These are phyloP conservation scores for Nineta flava DNA, from an alignment of 2,888 invertebrate species.

Conservation along the genomic window DNA sequence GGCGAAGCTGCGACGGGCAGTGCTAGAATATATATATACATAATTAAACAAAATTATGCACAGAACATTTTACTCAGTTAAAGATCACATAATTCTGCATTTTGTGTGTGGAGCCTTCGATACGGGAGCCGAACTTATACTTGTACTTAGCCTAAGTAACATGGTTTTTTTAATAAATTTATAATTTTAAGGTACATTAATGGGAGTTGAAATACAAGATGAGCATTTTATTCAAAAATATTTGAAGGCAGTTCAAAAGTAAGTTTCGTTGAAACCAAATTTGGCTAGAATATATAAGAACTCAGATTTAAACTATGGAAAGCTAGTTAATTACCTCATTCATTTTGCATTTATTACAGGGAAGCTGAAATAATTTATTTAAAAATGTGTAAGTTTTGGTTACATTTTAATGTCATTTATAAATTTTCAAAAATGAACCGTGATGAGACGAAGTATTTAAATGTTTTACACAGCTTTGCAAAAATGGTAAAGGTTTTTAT, in stretches of 20 bases:
- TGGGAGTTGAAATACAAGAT: slow-evolving; percentile 1
- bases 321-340: too few relatives aligned
- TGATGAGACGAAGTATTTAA: background rate
- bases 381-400: slow-evolving; percentile 5
- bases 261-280: background rate
- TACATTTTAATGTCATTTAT: slow-evolving; percentile 4
- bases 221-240: background rate
- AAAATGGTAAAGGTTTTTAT: slow-evolving; percentile 1
- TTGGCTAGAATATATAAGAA: background rate
- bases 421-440: background rate
- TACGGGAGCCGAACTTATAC: too few relatives aligned
- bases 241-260: background rate
- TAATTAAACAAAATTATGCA: too few relatives aligned
- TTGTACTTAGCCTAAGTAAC: too few relatives aligned
- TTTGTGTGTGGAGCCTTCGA: too few relatives aligned
- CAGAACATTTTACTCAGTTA: too few relatives aligned
- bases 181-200: background rate
- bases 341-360: background rate
- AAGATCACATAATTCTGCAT: too few relatives aligned
- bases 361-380: slow-evolving; percentile 2
- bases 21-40: too few relatives aligned
- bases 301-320: too few relatives aligned
- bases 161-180: background rate
- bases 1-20: too few relatives aligned
- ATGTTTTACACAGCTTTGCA: background rate